Evolutionary conservation across 2,113 vertebrate genomes (phyloP).

Genomic region (Orycteropus afer): DNA sequence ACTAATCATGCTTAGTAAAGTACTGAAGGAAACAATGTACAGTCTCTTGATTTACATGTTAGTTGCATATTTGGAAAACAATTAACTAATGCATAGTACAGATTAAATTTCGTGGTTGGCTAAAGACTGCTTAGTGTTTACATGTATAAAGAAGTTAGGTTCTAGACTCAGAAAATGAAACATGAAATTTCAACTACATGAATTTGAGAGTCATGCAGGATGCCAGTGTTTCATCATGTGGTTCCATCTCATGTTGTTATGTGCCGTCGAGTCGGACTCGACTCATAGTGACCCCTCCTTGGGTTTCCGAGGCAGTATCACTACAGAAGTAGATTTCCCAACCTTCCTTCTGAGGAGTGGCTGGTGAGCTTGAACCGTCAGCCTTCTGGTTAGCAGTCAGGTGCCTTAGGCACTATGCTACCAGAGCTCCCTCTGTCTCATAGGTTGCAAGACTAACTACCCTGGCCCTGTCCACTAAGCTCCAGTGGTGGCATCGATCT

Average conservation of each 20-base stretch:
- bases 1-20: not conserved
- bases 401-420: too few species aligned
- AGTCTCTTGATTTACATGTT: not conserved
- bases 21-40: not conserved
- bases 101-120: not conserved
- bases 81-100: not conserved
- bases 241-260: not conserved
- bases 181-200: not conserved
- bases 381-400: too few species aligned
- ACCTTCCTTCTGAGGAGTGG: too few species aligned
- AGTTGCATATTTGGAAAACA: slow-evolving; percentile 6
- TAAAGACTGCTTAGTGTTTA: not conserved
- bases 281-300: too few species aligned
- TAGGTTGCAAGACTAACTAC: not conserved
- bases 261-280: too few species aligned
- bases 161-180: not conserved
- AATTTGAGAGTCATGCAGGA: not conserved
- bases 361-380: too few species aligned
- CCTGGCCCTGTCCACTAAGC: not conserved
- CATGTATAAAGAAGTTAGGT: not conserved
- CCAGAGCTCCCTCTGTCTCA: too few species aligned
- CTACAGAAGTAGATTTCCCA: too few species aligned
- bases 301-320: too few species aligned
- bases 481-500: not conserved
- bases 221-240: not conserved